Conservation (phyloP, 2,113 vertebrate species). For the Brienomyrus longianalis region DNA sequence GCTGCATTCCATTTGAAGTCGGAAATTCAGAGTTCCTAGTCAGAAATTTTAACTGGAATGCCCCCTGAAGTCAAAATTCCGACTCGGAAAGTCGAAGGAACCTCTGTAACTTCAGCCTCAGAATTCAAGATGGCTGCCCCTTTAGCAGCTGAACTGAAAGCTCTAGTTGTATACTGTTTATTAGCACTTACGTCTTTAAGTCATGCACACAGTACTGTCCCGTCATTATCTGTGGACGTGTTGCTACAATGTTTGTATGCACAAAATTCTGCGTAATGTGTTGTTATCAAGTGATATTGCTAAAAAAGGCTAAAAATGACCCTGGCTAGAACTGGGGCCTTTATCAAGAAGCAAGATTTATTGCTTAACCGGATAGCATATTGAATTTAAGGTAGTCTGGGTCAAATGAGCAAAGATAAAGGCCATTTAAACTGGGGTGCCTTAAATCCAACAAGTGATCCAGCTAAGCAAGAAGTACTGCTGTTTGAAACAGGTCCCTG, state of each 20-base stretch:
- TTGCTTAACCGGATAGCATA: neutral
- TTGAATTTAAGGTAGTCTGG: neutral
- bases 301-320: neutral
- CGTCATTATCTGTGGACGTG: neutral
- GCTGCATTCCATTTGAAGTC: too few relatives aligned
- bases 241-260: neutral
- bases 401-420: neutral
- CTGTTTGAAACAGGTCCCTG: neutral
- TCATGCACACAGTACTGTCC: neutral
- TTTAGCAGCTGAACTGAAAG: neutral
- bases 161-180: neutral
- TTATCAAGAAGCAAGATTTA: neutral
- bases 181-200: neutral
- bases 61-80: neutral
- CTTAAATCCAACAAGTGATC: neutral
- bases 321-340: neutral
- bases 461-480: neutral
- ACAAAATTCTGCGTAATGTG: neutral
- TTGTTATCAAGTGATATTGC: neutral
- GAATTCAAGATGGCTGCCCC: neutral
- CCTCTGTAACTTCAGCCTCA: neutral
- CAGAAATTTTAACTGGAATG: neutral
- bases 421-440: neutral
- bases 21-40: neutral
- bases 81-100: neutral